These are phyloP conservation scores for Oncorhynchus nerka DNA, from an alignment of 2,113 vertebrate species.

Conservation along the genomic window DNA sequence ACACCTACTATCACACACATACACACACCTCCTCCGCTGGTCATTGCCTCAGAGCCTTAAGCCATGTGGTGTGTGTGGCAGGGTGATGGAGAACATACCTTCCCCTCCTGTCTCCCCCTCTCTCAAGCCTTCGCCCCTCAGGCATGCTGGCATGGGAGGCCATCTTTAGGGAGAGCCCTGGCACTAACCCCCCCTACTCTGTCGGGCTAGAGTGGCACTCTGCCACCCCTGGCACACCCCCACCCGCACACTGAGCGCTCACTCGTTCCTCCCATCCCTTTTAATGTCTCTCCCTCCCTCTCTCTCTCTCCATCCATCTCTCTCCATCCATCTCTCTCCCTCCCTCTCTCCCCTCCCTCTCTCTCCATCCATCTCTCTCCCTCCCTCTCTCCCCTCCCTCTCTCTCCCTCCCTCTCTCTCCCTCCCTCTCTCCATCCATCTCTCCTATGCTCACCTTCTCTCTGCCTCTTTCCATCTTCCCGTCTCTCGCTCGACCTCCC, in stretches of 20 bases:
- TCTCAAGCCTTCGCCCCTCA: constrained; percentile 19
- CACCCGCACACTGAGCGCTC: no score
- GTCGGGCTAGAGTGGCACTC: no score
- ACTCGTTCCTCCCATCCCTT: neutral
- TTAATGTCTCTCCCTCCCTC: neutral
- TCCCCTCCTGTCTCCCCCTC: no score
- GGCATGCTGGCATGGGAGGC: constrained; percentile 29
- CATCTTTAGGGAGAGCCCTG: constrained; percentile 49
- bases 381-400: neutral
- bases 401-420: neutral
- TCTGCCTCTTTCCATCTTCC: neutral
- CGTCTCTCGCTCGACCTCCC: neutral
- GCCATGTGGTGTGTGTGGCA: no score
- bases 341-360: neutral
- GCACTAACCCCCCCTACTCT: constrained; percentile 19
- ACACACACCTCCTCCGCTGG: neutral
- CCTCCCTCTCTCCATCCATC: no score
- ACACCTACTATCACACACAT: neutral
- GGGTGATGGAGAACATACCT: no score
- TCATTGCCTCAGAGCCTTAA: no score
- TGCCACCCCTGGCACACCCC: neutral
- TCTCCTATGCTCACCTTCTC: neutral
- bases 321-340: no score
- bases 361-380: neutral
- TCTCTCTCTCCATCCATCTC: no score